phyloP scores from a whole-genome alignment of 1,140 invertebrate genomes.

The Euura saliciscinereae region DNA sequence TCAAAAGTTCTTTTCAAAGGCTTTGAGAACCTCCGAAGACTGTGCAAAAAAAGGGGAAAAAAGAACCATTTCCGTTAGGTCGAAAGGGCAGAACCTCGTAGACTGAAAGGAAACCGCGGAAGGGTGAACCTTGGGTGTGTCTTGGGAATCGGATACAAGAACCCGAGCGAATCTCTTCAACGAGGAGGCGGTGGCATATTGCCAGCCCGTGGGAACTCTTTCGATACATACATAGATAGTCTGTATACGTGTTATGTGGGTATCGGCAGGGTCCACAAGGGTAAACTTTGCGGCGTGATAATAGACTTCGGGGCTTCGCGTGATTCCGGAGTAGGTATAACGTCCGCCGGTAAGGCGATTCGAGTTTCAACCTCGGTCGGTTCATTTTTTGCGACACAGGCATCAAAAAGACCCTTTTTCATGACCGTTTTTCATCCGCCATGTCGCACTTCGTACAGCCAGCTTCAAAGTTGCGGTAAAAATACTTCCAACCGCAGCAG shows the following conservation, averaged over 20 bases:
- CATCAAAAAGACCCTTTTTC: not conserved
- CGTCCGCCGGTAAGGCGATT: not conserved
- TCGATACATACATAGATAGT: not conserved
- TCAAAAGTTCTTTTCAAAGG: no score
- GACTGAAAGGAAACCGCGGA: no score
- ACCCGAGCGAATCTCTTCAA: not conserved
- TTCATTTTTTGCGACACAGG: not conserved
- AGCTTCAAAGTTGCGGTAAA: not conserved
- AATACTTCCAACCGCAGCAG: no score
- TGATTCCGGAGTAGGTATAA: no score
- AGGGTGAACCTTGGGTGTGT: not conserved
- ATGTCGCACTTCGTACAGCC: not conserved
- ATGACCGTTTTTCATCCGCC: not conserved
- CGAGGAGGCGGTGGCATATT: not conserved
- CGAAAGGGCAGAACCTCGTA: not conserved
- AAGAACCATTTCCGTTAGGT: not conserved
- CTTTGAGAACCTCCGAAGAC: no score
- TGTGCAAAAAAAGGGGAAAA: not conserved
- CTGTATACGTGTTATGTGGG: not conserved
- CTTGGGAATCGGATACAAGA: conserved; percentile 2
- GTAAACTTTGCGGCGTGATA: conserved; percentile 6
- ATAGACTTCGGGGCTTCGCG: not conserved
- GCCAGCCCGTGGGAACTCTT: not conserved
- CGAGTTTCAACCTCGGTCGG: not conserved
- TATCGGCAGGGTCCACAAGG: not conserved